Evolutionary conservation across 2,888 invertebrate species (phyloP), one percentile per base, ranked within the genome.

Genomic region (Coecobrya sp.): DNA sequence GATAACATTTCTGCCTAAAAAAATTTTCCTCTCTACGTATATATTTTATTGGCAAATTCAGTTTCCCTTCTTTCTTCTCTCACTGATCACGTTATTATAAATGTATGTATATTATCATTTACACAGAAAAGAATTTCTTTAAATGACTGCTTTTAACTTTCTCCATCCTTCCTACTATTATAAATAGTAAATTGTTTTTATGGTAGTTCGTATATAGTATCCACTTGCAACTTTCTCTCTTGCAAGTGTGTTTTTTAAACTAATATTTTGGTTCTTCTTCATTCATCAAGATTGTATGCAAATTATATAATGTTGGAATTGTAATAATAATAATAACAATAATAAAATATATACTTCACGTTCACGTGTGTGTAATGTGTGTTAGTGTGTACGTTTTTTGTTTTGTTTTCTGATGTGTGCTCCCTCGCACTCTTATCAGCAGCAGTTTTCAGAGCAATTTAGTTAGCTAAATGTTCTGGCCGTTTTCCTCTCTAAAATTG

Each of bases 31-130:
- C 45, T 49, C 11, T 25, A 11, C n/a, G n/a, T n/a, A n/a, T n/a
- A n/a, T n/a, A n/a, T n/a, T 76, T 76, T 76, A 45, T 42, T 76
- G 73, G 42, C 73, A 76, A 76, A 30, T 76, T 36, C 73, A 22
- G 45, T 76, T 45, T 45, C 22, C 27, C 25, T 68, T 30, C 16
- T 30, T 25, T 3, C 7, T 11, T 8, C 0, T 30, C 10, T 68
- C 8, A 65, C 25, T 7, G 7, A 36, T 2, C 36, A 11, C 25
- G 8, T 65, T 65, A 10, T 65, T n/a, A n/a, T n/a, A n/a, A n/a
- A n/a, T n/a, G n/a, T n/a, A 65, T 65, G 8, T 65, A n/a, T 62
- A 62, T 62, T 59, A 59, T 59, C 19, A 13, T 27, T 65, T 65
- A 3, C 42, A 19, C 36, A 42, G 19, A 5, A 16, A n/a, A 30